phyloP scores from a whole-genome alignment of 2,113 vertebrate species.

The Phycodurus eques region DNA sequence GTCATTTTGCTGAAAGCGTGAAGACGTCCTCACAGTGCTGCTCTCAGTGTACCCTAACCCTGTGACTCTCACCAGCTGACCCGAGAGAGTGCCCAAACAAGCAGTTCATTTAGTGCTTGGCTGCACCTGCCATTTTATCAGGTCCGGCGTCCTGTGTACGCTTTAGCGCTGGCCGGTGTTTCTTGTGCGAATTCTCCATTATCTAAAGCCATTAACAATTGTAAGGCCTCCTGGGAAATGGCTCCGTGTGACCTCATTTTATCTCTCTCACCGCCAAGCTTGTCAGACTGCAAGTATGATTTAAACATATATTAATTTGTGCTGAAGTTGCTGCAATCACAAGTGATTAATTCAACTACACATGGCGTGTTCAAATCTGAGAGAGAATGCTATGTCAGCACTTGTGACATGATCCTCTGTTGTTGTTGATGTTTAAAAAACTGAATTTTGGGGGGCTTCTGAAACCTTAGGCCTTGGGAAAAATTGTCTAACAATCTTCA shows the following conservation, averaged over 20 bases:
- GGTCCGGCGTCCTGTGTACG: conserved; percentile 34
- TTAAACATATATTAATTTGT: not conserved
- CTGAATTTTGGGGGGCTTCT: not conserved
- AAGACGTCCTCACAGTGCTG: conserved; percentile 24
- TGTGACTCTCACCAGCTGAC: conserved; percentile 47
- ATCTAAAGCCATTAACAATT: not conserved
- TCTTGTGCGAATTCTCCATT: not conserved
- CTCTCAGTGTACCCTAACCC: conserved; percentile 21
- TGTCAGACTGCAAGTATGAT: conserved; percentile 22
- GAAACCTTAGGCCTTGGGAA: not conserved
- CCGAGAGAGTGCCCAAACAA: conserved; percentile 59
- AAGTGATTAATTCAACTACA: not conserved
- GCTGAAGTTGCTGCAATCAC: not conserved
- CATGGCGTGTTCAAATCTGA: not conserved
- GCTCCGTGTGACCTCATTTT: conserved; percentile 43
- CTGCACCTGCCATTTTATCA: conserved; percentile 56
- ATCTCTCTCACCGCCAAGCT: conserved; percentile 8
- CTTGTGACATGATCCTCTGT: not conserved
- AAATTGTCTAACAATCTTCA: not conserved
- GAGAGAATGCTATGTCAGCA: not conserved
- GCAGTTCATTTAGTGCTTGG: conserved; percentile 63
- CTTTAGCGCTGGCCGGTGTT: not conserved
- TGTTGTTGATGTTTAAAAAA: not conserved
- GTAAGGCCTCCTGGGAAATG: conserved; percentile 24
- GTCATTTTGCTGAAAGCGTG: not conserved